Conservation (phyloP, 2,113 vertebrate species). For the Ahaetulla prasina region DNA sequence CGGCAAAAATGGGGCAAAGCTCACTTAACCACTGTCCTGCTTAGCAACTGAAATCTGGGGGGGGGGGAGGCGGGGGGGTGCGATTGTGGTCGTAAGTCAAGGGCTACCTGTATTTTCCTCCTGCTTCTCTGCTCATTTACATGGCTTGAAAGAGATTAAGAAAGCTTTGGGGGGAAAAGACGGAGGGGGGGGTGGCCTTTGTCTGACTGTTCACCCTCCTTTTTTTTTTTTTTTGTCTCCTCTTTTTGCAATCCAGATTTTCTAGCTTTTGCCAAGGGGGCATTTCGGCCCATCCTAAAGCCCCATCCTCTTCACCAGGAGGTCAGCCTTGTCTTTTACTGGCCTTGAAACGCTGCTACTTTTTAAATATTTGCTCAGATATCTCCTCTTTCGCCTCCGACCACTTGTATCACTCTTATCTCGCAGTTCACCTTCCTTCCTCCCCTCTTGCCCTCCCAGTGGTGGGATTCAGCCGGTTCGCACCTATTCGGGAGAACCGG, state of each 20-base stretch:
- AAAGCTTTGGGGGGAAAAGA: background rate
- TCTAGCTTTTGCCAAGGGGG: background rate
- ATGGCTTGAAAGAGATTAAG: fast-evolving
- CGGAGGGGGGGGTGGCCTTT: conserved; percentile 12
- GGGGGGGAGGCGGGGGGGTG: too few relatives aligned
- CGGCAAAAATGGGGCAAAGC: background rate
- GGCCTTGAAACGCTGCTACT: conserved; percentile 9
- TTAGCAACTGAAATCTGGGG: background rate
- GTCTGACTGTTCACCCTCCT: conserved; percentile 10
- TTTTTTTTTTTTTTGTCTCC: background rate
- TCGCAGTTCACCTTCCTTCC: conserved; percentile 60
- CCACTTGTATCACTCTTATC: conserved; percentile 71
- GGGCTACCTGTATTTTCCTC: background rate
- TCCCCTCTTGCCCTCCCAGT: too few relatives aligned
- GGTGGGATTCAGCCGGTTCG: too few relatives aligned
- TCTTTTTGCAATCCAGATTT: background rate
- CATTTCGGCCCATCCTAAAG: conserved; percentile 9
- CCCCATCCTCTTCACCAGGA: background rate
- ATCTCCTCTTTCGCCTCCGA: conserved; percentile 27
- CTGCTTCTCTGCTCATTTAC: background rate
- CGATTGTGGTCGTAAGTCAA: background rate
- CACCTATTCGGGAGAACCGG: too few relatives aligned
- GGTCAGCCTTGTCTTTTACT: background rate
- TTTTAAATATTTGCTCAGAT: conserved; percentile 1
- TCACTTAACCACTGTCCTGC: background rate